Base-by-base conservation (phyloP, 2,797 vertebrate species). In the Halcyon badia region DNA sequence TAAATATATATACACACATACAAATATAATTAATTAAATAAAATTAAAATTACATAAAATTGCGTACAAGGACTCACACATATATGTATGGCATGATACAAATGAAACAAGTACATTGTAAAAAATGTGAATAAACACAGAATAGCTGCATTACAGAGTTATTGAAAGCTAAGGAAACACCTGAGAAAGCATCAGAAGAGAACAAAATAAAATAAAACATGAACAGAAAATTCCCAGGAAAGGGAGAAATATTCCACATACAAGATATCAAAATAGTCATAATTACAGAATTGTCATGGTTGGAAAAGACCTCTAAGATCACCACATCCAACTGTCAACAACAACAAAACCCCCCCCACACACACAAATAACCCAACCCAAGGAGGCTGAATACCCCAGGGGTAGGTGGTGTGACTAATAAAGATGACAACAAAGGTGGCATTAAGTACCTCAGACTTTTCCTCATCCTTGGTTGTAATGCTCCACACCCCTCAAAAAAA, bases 1-100 rank as follows among this genome's bases (percentile, higher is more conserved):
- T 14, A 60, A 2, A 13, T n/a, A 35, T 28, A 39, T 24, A 71
- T 4, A 30, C 1, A 70, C 2, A 70, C 2, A 72, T 5, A 20
- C 3, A 77, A 69, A 49, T 30, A 35, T 26, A 61, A 44, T 66
- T 26, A 61, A 44, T 66, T 60, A 64, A 5, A 5, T 24, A 44
- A 13, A 44, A 49, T 30, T 48, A 81, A 31, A 90, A 61, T 61
- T 73, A 17, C 44, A 46, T 30, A 92, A 46, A 21, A 90, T 35
- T 31, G 20, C 14, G 11, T 11, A 25, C 3, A 1, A 28, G 11
- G 41, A 60, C 1, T 0, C 16, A 37, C 9, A 41, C 8, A n/a
- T 5, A 10, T 7, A 11, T 6, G 0, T 10, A 39, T n/a, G 13
- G 26, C 26, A 68, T 11, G 11, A 86, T 13, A 65, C 8, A 86